These are phyloP conservation scores for Hypanus sabinus DNA, from an alignment of 2,113 vertebrate genomes.

Conservation along the genomic window DNA sequence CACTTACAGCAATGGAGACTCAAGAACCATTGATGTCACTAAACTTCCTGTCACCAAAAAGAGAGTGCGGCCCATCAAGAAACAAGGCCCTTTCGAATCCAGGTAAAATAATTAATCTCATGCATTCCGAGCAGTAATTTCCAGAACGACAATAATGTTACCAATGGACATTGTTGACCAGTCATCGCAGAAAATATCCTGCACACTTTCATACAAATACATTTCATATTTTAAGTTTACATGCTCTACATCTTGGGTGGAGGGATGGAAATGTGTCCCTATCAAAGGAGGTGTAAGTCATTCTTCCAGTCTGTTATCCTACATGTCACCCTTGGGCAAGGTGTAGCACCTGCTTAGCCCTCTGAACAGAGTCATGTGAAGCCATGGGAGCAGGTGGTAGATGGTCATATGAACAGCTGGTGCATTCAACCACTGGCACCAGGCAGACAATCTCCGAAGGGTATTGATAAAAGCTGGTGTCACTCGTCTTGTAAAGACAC, in stretches of 20 bases:
- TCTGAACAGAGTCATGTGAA: no score
- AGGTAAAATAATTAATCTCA: conserved; percentile 57
- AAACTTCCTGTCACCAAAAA: conserved; percentile 78
- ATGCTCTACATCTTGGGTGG: neutral
- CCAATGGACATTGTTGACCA: neutral
- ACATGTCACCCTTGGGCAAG: no score
- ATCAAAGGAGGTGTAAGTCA: no score
- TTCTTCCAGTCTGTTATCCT: no score
- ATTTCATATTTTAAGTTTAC: neutral
- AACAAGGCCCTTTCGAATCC: conserved; percentile 82
- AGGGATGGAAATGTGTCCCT: no score
- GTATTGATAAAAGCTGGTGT: no score
- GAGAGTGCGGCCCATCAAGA: conserved; percentile 73
- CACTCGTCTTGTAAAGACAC: no score
- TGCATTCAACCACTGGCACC: no score
- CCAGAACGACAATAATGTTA: neutral
- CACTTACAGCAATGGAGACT: conserved; percentile 75
- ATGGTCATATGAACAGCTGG: no score
- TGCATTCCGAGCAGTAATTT: neutral
- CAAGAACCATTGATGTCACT: conserved; percentile 72
- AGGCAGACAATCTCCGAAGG: no score
- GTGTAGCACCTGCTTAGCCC: no score
- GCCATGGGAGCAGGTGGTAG: no score
- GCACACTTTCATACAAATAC: neutral
- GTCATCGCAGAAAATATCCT: neutral